Base-by-base conservation (phyloP, 2,113 vertebrate species). In the Agelaius phoeniceus region DNA sequence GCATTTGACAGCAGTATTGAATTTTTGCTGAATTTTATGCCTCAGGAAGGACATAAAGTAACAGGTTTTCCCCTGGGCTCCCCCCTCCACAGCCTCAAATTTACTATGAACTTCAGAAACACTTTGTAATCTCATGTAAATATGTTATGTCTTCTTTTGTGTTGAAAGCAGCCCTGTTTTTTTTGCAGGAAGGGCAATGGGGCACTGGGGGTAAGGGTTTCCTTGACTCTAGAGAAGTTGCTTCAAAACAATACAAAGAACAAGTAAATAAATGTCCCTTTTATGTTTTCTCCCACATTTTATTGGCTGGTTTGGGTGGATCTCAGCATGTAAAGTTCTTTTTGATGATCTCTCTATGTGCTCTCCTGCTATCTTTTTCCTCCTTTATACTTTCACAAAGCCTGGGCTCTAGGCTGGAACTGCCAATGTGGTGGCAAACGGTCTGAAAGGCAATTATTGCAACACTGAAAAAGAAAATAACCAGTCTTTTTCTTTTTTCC, bases 1-100 rank as follows among this genome's bases (percentile, higher is more conserved):
- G 87, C 77, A 88, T 93, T 97, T 97, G 89, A 93, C 91, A 95
- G 46, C 18, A 61, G 41, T 96, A 95, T 91, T 96, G 91, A 87
- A 95, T 96, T 97, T 97, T 97, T 97, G 52, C 65, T 97, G 94
- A 96, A 97, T 96, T 97, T 97, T 97, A 96, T 96, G 81, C 92
- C 97, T 96, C 84, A 74, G 35, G 74, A 93, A 91, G 91, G 91
- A 95, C 85, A 95, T 94, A 93, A 97, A 96, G 90, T 83, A 96
- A 31, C 69, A 96, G 41, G 22, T 93, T 97, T 97, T 92, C 92
- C 83, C 81, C 24, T 85, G 88, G 81, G 81, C 4, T 91, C 30
- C 80, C 75, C 21, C 23, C 30, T 90, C 71, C 46, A 46, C 44
- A 46, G 48, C 55, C 49, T 96, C 65, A 93, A 94, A 94, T 97